Evolutionary conservation across 1,140 invertebrate species (phyloP).

Genomic region (Spodoptera litura): DNA sequence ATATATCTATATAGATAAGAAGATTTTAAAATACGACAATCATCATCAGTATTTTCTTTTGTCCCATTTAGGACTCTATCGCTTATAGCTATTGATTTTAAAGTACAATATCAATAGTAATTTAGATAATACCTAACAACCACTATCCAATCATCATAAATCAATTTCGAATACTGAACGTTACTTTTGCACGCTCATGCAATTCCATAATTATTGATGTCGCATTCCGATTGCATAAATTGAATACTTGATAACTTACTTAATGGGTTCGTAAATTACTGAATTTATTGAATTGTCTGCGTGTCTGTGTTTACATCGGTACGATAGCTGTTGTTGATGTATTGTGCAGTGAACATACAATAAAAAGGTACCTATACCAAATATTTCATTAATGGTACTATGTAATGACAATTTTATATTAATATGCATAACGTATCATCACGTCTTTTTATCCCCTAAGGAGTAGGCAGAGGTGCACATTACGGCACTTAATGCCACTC

Average conservation of each 20-base stretch:
- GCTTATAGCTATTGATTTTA: background rate
- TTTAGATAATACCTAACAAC: conserved; percentile 3
- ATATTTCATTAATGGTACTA: no score
- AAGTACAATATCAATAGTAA: conserved; percentile 6
- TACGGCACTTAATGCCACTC: no score
- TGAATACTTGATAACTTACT: conserved; percentile 20
- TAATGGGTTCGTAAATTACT: conserved; percentile 15
- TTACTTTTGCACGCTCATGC: conserved; percentile 29
- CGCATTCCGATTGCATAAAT: conserved; percentile 17
- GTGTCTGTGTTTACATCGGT: background rate
- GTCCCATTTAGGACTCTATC: no score
- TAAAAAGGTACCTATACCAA: no score
- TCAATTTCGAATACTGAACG: conserved; percentile 4
- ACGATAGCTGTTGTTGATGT: background rate
- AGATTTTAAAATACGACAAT: no score
- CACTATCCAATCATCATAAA: conserved; percentile 7
- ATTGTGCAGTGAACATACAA: background rate
- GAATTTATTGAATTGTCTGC: conserved; percentile 9
- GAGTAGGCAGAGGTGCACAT: no score
- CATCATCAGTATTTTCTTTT: no score
- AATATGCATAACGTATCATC: no score
- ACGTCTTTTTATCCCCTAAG: no score
- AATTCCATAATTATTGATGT: conserved; percentile 35
- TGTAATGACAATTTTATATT: no score
- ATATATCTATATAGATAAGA: no score